phyloP scores from a whole-genome alignment of 2,888 invertebrate species.

The Trichogramma evanescens region DNA sequence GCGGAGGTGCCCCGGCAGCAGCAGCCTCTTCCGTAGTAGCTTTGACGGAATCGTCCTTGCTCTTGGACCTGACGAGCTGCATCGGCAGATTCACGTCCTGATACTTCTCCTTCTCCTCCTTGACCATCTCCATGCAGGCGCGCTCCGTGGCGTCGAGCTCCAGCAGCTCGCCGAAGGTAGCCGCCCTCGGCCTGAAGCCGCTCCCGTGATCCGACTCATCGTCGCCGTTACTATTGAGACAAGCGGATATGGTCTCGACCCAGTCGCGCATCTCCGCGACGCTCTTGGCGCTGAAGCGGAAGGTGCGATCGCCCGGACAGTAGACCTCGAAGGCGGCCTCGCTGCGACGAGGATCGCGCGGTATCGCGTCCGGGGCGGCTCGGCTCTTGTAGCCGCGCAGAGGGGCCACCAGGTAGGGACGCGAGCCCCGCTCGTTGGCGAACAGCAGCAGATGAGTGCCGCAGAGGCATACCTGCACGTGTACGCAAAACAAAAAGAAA shows the following conservation, averaged over 20 bases:
- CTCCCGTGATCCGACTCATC: not conserved
- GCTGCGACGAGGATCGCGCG: slow-evolving; percentile 33
- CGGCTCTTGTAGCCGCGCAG: slow-evolving; percentile 39
- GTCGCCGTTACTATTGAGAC: not conserved
- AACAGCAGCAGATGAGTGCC: slow-evolving; percentile 39
- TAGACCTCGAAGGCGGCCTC: slow-evolving; percentile 42
- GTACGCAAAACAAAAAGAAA: too few relatives aligned
- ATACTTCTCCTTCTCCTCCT: slow-evolving; percentile 20
- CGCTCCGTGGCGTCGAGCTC: slow-evolving; percentile 15
- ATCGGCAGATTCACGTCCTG: slow-evolving; percentile 17
- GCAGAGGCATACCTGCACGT: slow-evolving; percentile 29
- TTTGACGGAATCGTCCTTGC: not conserved
- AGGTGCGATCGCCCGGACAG: slow-evolving; percentile 37
- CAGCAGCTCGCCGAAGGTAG: slow-evolving; percentile 12
- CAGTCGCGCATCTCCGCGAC: slow-evolving; percentile 43
- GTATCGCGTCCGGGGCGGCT: slow-evolving; percentile 31
- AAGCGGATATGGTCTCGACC: slow-evolving; percentile 28
- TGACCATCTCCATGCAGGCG: slow-evolving; percentile 17
- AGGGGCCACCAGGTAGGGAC: slow-evolving; percentile 32
- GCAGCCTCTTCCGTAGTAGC: slow-evolving; percentile 1
- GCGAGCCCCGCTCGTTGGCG: slow-evolving; percentile 34
- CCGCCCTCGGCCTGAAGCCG: not conserved
- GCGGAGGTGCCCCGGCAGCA: slow-evolving; percentile 13
- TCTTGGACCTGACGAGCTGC: not conserved
- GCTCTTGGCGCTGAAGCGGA: slow-evolving; percentile 37